Evolutionary conservation across 2,797 vertebrate genomes (phyloP).

Genomic region (Acanthornis magna): DNA sequence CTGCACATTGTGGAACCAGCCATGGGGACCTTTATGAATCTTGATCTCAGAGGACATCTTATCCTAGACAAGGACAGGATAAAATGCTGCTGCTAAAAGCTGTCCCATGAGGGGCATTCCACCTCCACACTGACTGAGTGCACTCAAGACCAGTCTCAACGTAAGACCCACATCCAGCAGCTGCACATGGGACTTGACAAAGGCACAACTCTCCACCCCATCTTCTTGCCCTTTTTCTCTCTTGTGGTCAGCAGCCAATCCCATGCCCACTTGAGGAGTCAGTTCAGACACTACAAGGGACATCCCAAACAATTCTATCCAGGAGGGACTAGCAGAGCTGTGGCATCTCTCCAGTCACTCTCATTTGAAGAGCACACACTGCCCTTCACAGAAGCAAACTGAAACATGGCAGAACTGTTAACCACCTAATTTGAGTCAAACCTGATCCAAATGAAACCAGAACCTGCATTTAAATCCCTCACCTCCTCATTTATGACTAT

Average conservation of each 20-base stretch:
- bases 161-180: neutral
- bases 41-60: neutral
- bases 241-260: neutral
- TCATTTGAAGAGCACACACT: neutral
- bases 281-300: neutral
- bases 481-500: neutral
- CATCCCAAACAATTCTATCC: neutral
- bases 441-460: neutral
- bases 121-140: accelerated
- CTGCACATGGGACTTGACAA: neutral
- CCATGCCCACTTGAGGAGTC: neutral
- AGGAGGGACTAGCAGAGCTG: neutral
- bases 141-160: neutral
- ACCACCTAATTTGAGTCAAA: neutral
- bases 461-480: neutral
- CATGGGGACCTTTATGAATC: neutral
- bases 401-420: neutral
- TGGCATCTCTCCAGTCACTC: neutral
- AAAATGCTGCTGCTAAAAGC: neutral
- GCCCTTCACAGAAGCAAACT: neutral
- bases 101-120: neutral
- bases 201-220: neutral
- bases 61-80: neutral
- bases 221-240: neutral
- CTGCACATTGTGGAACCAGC: neutral